phyloP scores from a whole-genome alignment of 2,888 invertebrate species.

The Plusia festucae region DNA sequence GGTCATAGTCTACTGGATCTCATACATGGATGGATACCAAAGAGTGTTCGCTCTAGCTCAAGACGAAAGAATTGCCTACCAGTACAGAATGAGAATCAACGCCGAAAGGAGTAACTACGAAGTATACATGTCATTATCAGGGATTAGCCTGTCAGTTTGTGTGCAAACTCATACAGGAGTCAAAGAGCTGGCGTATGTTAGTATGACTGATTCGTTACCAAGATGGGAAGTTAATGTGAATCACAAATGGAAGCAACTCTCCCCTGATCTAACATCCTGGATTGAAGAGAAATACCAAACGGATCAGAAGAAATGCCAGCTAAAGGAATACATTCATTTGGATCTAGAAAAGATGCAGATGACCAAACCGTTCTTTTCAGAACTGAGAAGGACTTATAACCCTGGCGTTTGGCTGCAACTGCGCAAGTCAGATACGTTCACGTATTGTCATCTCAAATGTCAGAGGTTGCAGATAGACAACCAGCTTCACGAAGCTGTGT shows the following conservation, averaged over 20 bases:
- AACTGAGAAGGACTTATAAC: conserved; percentile 92
- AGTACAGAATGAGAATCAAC: conserved; percentile 89
- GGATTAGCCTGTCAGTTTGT: conserved; percentile 91
- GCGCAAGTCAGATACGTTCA: conserved; percentile 91
- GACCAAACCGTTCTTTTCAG: conserved; percentile 95
- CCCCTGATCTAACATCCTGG: conserved; percentile 94
- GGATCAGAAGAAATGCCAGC: conserved; percentile 92
- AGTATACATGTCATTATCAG: conserved; percentile 91
- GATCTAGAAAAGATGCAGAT: conserved; percentile 96
- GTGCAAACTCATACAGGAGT: conserved; percentile 76
- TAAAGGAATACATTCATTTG: conserved; percentile 94
- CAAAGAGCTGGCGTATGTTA: conserved; percentile 92
- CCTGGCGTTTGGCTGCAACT: conserved; percentile 94
- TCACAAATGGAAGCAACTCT: conserved; percentile 94
- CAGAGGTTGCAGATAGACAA: conserved; percentile 93
- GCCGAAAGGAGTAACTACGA: conserved; percentile 92
- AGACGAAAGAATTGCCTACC: conserved; percentile 92
- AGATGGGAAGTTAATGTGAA: conserved; percentile 95
- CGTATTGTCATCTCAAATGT: conserved; percentile 91
- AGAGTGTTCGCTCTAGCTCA: conserved; percentile 93
- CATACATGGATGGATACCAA: conserved; percentile 93
- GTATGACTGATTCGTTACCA: conserved; percentile 92
- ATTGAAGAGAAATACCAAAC: conserved; percentile 94
- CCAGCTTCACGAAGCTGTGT: conserved; percentile 92
- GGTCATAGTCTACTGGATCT: conserved; percentile 94